A percentile compares a stretch with the other conserved stretches of the same genome.
These are phyloP conservation scores for Rotaria socialis DNA, from an alignment of 2,888 invertebrate genomes.

Conservation along the genomic window DNA sequence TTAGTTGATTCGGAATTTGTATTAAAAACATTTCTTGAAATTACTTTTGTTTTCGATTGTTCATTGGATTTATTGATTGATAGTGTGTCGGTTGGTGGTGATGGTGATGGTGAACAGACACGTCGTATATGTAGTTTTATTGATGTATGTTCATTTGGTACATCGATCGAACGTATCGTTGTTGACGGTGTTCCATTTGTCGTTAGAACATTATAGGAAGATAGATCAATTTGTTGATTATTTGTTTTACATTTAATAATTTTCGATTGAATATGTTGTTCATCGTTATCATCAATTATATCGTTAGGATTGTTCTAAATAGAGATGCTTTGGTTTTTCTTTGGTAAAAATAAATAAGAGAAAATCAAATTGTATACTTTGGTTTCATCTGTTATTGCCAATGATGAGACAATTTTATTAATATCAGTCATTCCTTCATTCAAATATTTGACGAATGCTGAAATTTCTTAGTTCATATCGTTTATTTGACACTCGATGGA, in stretches of 20 bases:
- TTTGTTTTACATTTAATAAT: slow-evolving; percentile 20
- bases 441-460: background rate
- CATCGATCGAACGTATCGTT: background rate
- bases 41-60: background rate
- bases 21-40: background rate
- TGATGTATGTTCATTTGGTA: slow-evolving; percentile 35
- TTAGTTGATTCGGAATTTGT: background rate
- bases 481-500: background rate
- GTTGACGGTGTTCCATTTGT: background rate
- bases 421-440: slow-evolving; percentile 13
- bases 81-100: background rate
- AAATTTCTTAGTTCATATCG: background rate
- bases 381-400: background rate
- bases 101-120: background rate
- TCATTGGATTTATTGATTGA: background rate
- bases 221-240: slow-evolving; percentile 17
- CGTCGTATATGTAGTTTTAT: slow-evolving; percentile 20
- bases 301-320: background rate
- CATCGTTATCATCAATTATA: background rate
- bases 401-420: background rate
- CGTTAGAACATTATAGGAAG: background rate
- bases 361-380: background rate
- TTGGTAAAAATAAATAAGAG: too few relatives aligned
- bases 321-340: too few relatives aligned
- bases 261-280: background rate